Percentiles rank a stretch among this genome's conserved stretches.
These are phyloP conservation scores for Conistra vaccinii DNA, from an alignment of 2,888 invertebrate genomes.

Conservation along the genomic window DNA sequence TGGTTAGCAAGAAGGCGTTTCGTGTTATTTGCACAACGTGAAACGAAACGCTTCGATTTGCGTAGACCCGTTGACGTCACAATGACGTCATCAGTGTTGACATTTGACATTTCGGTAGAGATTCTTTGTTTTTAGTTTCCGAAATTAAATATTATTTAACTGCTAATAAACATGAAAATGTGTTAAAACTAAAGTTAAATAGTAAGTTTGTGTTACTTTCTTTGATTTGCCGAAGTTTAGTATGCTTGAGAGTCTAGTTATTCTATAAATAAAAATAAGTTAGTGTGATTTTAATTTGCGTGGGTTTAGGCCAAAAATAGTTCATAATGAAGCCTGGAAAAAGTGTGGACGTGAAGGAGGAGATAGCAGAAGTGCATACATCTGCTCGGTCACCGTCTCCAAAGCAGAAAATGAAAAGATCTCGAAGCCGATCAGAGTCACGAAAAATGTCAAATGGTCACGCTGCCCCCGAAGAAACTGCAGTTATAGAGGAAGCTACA, in stretches of 20 bases:
- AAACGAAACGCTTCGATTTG: conserved; percentile 64
- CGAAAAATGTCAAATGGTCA: conserved; percentile 87
- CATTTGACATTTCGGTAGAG: conserved; percentile 74
- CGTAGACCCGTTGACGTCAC: conserved; percentile 79
- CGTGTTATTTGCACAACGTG: conserved; percentile 17
- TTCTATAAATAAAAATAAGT: conserved; percentile 39
- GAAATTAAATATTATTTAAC: conserved; percentile 51
- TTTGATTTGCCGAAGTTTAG: conserved; percentile 43
- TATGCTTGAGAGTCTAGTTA: conserved; percentile 24
- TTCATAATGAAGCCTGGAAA: conserved; percentile 85
- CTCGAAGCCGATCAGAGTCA: conserved; percentile 81
- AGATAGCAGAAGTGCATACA: conserved; percentile 87
- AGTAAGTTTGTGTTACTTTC: conserved; percentile 42
- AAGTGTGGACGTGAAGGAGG: conserved; percentile 82
- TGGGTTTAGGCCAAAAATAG: conserved; percentile 61
- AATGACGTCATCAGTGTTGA: conserved; percentile 82
- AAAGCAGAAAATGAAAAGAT: conserved; percentile 79
- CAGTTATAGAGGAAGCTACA: conserved; percentile 69
- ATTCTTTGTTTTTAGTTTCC: conserved; percentile 70
- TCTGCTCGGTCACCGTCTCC: conserved; percentile 86
- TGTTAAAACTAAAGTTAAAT: conserved; percentile 25
- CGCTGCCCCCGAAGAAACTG: conserved; percentile 65
- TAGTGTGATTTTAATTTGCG: conserved; percentile 57
- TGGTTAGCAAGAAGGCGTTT: background rate
- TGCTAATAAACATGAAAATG: conserved; percentile 53